Evolutionary conservation across 2,888 invertebrate genomes (phyloP), one percentile per base, ranked within the genome.

Genomic region (Drosophila neonasuta): DNA sequence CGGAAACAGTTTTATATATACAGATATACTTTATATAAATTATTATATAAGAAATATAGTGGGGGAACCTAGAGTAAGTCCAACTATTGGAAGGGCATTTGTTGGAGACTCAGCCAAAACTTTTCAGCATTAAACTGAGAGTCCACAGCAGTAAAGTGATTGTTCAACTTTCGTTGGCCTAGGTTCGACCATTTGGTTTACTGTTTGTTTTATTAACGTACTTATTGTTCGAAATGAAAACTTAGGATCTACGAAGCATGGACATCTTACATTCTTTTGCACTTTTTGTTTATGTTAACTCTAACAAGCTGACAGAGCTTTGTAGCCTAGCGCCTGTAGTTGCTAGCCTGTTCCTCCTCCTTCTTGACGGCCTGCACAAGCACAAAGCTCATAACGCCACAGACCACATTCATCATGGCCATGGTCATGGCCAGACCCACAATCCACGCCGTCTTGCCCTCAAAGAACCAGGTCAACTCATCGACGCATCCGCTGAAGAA

Each of bases 401-500:
- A 94, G 58, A 96, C 90, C 4, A 97, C 96, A 90, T 96, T 94
- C 59, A 97, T 92, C 91, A 96, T 92, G 81, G 95, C 96, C 55
- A 95, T 92, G 2, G 94, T 92, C 85, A 97, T 93, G 1, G 96
- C 94, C 17, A 97, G 91, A 4, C 95, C 96, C 9, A 96, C 95
- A 39, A 97, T 92, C 96, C 97, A 97, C 32, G 94, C 94, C 10
- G 96, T 94, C 90, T 96, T 95, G 61, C 94, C 94, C 88, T 97
- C 96, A 75, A 97, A 92, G 90, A 95, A 96, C 95, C 96, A 96
- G n/a, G 96, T 96, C 75, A 97, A 91, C 87, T 96, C 96, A 71
- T 96, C 96, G 2, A 96, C 95, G 87, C 97, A 97, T 15, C 97
- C 97, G 87, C 96, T 95, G 91, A 95, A 96, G 91, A 95, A 97